Conservation (phyloP, 35 echinoderm and acorn worm genomes). For the Heliocidaris tuberculata region DNA sequence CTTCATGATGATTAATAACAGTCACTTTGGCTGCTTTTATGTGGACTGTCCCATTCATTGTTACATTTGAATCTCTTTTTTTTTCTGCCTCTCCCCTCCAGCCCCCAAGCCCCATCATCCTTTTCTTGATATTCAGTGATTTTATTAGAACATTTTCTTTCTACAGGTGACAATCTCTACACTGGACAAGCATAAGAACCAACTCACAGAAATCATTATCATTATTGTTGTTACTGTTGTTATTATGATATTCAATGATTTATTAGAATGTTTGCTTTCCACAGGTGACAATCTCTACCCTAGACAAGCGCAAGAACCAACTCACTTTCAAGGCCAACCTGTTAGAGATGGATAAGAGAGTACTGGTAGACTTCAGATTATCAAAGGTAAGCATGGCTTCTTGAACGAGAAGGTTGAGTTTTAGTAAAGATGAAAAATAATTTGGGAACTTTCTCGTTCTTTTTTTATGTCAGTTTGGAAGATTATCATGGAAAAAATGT, state of each 20-base stretch:
- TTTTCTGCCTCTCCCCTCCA: no score
- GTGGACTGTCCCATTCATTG: no score
- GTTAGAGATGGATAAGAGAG: constrained; percentile 80
- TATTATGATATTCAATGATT: no score
- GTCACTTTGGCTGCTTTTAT: background rate
- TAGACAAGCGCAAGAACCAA: constrained; percentile 77
- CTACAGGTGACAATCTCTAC: constrained; percentile 79
- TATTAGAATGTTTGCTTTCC: background rate
- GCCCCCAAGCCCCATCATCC: no score
- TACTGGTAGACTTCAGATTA: constrained; percentile 91
- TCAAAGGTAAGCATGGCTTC: constrained; percentile 74
- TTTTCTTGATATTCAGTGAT: no score
- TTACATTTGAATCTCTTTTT: no score
- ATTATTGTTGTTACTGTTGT: no score
- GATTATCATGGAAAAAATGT: no score
- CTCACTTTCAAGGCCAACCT: constrained; percentile 81
- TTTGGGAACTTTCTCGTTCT: no score
- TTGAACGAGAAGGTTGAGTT: background rate
- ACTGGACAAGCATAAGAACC: constrained; percentile 70
- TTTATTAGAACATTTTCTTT: background rate
- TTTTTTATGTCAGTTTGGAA: no score
- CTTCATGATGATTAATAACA: no score
- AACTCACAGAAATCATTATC: constrained; percentile 24
- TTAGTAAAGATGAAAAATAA: no score
- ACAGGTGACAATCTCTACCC: constrained; percentile 80